phyloP scores from a whole-genome alignment of 2,797 vertebrate genomes.

The Zalophus californianus region DNA sequence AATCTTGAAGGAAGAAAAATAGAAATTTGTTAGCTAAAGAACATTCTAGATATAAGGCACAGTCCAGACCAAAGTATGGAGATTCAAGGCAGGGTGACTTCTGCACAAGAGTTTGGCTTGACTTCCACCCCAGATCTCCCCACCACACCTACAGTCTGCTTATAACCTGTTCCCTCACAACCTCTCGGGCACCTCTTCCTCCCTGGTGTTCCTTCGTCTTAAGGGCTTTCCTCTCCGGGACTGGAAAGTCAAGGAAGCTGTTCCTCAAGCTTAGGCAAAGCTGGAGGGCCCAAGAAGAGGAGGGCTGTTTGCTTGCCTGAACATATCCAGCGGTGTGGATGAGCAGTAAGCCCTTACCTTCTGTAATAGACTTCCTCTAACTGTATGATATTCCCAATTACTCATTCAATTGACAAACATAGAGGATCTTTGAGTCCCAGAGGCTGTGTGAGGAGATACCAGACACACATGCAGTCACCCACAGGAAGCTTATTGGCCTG shows the following conservation, averaged over 20 bases:
- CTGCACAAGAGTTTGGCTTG: not conserved
- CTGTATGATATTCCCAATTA: not conserved
- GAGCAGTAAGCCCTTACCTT: not conserved
- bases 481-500: not conserved
- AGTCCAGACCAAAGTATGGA: not conserved
- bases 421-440: not conserved
- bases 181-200: not conserved
- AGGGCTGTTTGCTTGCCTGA: not conserved
- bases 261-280: not conserved
- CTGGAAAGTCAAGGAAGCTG: not conserved
- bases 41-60: not conserved
- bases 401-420: not conserved
- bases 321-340: rapidly evolving
- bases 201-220: not conserved
- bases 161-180: not conserved
- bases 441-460: not conserved
- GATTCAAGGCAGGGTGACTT: not conserved
- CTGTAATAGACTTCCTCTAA: not conserved
- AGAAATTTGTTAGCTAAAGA: not conserved
- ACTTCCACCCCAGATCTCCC: not conserved
- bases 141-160: not conserved
- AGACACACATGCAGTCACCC: not conserved
- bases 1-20: not conserved
- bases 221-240: not conserved
- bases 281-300: not conserved